phyloP scores from a whole-genome alignment of 1,140 invertebrate genomes.

The Homarus americanus region DNA sequence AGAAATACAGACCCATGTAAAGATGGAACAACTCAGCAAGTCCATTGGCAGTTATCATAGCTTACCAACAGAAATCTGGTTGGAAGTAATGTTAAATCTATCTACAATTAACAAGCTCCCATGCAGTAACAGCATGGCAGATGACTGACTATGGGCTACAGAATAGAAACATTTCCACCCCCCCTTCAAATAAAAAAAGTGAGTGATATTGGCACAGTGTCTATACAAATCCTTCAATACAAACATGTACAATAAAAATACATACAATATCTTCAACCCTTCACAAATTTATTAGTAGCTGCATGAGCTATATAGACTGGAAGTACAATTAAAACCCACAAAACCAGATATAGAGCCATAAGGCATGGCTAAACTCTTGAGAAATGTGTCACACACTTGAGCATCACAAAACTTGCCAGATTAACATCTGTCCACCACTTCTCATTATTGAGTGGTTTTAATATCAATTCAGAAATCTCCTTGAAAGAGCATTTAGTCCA shows the following conservation, averaged over 20 bases:
- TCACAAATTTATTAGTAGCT: conserved; percentile 58
- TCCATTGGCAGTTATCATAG: not conserved
- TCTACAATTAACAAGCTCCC: conserved; percentile 25
- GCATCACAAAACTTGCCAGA: not conserved
- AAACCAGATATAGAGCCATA: conserved; percentile 30
- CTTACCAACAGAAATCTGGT: conserved; percentile 1
- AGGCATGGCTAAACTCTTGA: conserved; percentile 23
- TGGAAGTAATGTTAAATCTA: conserved; percentile 8
- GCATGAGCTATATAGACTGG: conserved; percentile 58
- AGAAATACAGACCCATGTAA: conserved; percentile 36
- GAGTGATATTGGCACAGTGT: conserved; percentile 71
- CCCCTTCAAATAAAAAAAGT: conserved; percentile 39
- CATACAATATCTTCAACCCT: conserved; percentile 50
- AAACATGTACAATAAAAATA: conserved; percentile 72
- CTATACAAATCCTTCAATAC: conserved; percentile 70
- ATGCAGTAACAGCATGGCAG: conserved; percentile 32
- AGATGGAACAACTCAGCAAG: not conserved
- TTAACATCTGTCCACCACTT: not conserved
- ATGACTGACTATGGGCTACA: conserved; percentile 40
- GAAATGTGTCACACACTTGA: conserved; percentile 11
- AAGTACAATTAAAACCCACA: conserved; percentile 60
- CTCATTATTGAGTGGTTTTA: not conserved
- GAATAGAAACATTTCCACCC: conserved; percentile 13
- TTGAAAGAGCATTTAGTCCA: not conserved
- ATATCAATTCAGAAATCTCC: conserved; percentile 3